Percentiles rank a stretch among this genome's conserved stretches.
Conservation (phyloP, 2,888 invertebrate species). For the Limnephilus marmoratus region DNA sequence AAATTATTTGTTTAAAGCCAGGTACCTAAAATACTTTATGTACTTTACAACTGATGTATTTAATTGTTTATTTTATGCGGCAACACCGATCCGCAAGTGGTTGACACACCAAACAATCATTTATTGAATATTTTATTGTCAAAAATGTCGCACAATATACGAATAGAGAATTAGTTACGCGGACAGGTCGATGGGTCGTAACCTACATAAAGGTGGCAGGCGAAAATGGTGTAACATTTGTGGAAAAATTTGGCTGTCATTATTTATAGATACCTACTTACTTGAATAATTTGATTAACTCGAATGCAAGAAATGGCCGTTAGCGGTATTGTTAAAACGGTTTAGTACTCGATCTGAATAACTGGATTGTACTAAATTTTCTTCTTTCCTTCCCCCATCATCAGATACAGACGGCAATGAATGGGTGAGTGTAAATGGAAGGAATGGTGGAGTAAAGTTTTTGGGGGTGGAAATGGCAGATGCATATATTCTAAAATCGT, state of each 20-base stretch:
- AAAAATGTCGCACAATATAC: neutral
- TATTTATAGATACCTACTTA: neutral
- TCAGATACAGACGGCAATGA: too few species aligned
- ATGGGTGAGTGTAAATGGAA: too few species aligned
- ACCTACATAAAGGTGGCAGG: neutral
- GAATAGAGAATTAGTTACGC: conserved; percentile 33
- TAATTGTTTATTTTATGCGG: conserved; percentile 18
- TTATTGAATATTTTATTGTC: conserved; percentile 7
- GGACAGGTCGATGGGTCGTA: neutral
- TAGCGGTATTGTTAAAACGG: neutral
- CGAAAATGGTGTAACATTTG: neutral
- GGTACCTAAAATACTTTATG: neutral
- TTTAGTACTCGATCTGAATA: too few species aligned
- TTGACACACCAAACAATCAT: conserved; percentile 41
- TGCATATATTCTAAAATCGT: too few species aligned
- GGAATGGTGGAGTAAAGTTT: too few species aligned
- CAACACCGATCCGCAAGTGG: conserved; percentile 9
- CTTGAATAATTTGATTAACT: too few species aligned
- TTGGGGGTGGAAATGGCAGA: too few species aligned
- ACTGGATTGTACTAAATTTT: too few species aligned
- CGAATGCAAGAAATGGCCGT: neutral
- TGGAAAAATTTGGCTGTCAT: neutral
- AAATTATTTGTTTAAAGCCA: neutral
- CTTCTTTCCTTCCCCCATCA: too few species aligned
- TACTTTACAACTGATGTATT: neutral